Base-by-base conservation (phyloP, 2,888 invertebrate species). In the Schizotus pectinicornis region DNA sequence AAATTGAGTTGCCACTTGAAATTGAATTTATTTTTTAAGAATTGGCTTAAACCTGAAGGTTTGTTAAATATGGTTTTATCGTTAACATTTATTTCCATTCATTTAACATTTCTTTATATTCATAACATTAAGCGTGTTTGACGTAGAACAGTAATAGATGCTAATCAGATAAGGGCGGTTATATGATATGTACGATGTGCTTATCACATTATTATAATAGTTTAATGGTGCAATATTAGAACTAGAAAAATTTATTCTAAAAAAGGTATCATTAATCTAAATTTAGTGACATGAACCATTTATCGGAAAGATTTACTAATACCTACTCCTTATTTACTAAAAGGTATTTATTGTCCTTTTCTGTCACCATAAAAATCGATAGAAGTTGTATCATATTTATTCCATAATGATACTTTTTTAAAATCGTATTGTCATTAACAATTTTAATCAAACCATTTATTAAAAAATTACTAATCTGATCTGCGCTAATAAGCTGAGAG, bases 261-360 rank as follows among this genome's bases (percentile, higher is more conserved):
- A 12, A 43, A 43, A 31, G 8, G 30, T 43, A 1, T 12, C 32
- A 32, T 7, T 12, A 43, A 9, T 9, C 6, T 9, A 43, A 32
- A 12, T 12, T 43, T 31, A 2, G 12, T 14, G 2, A 30, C 0
- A 30, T n/a, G 7, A 13, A 7, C 38, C 12, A n/a, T 42, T 30
- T 3, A 12, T 22, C 1, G 30, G 9, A 42, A 11, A 6, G 30
- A 32, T 6, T 7, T n/a, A 22, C 7, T 9, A 12, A 43, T 9
- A 12, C 1, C 13, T 22, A 43, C 3, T 11, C 13, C 33, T 12
- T 2, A 31, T 11, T 42, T 42, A 43, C 5, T 32, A 43, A 3
- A 43, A n/a, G 22, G 11, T 14, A 22, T 8, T 43, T 43, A 43
- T 43, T 43, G 43, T 43, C 43, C 43, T 14, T 43, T 9, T 8